These are phyloP conservation scores for Pseudois nayaur DNA, from an alignment of 2,113 vertebrate species.

Conservation along the genomic window DNA sequence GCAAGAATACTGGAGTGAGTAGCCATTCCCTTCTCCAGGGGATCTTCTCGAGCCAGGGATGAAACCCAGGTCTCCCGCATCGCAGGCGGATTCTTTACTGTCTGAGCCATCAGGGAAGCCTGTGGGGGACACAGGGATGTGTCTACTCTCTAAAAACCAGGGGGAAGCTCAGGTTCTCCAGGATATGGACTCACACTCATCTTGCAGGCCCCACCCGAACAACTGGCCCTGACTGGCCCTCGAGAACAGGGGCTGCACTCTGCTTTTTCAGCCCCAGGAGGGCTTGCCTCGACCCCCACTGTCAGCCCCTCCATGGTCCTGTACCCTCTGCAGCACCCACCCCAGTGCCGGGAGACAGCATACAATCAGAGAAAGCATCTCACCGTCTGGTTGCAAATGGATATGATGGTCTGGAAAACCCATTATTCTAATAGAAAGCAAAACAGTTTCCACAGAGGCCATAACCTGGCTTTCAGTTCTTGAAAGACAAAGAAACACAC, in stretches of 20 bases:
- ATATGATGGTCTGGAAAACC: constrained; percentile 45
- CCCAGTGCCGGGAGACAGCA: background rate
- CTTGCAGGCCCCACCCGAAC: background rate
- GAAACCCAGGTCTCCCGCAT: background rate
- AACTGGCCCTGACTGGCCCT: background rate
- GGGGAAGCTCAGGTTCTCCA: background rate
- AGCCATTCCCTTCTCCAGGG: background rate
- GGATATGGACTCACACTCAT: background rate
- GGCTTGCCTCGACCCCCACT: background rate
- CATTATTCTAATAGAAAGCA: constrained; percentile 42
- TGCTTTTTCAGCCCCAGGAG: background rate
- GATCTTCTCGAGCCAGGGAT: background rate
- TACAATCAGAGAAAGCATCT: background rate
- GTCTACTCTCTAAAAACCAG: background rate
- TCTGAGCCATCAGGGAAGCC: background rate
- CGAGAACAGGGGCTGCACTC: background rate
- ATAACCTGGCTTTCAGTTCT: background rate
- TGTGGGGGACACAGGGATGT: background rate
- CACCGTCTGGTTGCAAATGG: background rate
- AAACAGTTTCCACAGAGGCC: constrained; percentile 7
- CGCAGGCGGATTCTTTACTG: background rate
- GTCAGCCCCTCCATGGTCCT: background rate
- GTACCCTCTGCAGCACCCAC: background rate
- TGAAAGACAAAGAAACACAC: constrained; percentile 45
- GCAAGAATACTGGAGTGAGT: background rate